Evolutionary conservation across 2,113 vertebrate genomes (phyloP).

Genomic region (Dunckerocampus dactyliophorus): DNA sequence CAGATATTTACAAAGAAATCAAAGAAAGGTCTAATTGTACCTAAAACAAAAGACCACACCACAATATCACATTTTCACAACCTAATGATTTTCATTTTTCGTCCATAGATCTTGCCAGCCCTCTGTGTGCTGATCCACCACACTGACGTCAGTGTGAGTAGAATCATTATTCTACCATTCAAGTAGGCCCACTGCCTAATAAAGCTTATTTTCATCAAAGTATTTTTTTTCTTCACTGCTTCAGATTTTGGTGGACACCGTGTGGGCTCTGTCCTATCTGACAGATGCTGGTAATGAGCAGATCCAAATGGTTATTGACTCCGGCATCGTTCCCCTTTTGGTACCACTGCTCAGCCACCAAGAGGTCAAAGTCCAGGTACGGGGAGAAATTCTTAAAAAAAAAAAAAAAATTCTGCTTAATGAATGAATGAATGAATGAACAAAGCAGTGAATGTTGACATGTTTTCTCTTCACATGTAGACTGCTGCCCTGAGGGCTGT

Average conservation of each 20-base stretch:
- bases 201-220: not conserved
- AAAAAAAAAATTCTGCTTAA: too few relatives aligned
- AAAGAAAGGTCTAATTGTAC: too few relatives aligned
- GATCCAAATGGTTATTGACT: constrained; percentile 99
- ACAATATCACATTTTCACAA: constrained; percentile 12
- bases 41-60: too few relatives aligned
- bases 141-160: constrained; percentile 98
- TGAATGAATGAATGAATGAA: too few relatives aligned
- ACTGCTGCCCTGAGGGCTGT: constrained; percentile 94
- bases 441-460: not conserved
- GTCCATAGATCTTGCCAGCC: constrained; percentile 88
- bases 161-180: not conserved
- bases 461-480: constrained; percentile 57
- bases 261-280: constrained; percentile 97
- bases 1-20: too few relatives aligned
- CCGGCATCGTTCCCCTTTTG: constrained; percentile 92
- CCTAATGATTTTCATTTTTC: constrained; percentile 11
- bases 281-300: constrained; percentile 98
- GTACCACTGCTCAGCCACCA: constrained; percentile 98
- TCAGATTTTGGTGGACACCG: constrained; percentile 97
- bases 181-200: not conserved
- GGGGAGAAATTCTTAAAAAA: constrained; percentile 5
- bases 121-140: constrained; percentile 97
- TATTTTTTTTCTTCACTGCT: not conserved
- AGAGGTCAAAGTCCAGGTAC: constrained; percentile 98